phyloP scores from a whole-genome alignment of 2,113 vertebrate genomes.

The Capricornis sumatraensis region DNA sequence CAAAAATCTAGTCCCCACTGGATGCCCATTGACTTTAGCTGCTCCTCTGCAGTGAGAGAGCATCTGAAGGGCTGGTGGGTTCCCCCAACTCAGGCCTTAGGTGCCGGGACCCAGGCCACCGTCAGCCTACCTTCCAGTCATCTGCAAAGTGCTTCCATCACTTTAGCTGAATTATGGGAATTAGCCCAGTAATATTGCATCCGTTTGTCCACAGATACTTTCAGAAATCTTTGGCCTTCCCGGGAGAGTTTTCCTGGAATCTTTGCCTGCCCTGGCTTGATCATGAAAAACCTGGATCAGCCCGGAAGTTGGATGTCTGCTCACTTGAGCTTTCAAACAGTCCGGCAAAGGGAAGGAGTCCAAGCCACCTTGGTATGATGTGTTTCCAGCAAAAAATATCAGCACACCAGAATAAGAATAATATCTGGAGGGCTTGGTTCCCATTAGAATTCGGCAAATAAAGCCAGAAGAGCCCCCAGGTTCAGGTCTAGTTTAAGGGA shows the following conservation, averaged over 20 bases:
- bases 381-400: conserved; percentile 12
- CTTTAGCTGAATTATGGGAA: neutral
- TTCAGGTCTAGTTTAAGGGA: neutral
- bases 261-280: neutral
- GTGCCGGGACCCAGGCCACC: neutral
- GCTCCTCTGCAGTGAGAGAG: neutral
- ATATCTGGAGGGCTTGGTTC: neutral
- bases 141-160: neutral
- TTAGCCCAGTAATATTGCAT: neutral
- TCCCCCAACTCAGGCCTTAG: neutral
- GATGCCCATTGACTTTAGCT: neutral
- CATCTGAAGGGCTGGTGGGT: neutral
- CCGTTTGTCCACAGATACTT: neutral
- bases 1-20: neutral
- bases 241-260: neutral
- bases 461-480: neutral
- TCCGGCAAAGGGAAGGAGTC: neutral
- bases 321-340: conserved; percentile 23
- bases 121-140: neutral
- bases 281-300: neutral
- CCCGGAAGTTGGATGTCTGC: neutral
- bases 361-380: neutral
- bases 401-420: neutral
- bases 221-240: neutral
- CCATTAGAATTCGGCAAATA: neutral